phyloP scores from a whole-genome alignment of 2,113 vertebrate species.

The Coptodon bakossiorum region DNA sequence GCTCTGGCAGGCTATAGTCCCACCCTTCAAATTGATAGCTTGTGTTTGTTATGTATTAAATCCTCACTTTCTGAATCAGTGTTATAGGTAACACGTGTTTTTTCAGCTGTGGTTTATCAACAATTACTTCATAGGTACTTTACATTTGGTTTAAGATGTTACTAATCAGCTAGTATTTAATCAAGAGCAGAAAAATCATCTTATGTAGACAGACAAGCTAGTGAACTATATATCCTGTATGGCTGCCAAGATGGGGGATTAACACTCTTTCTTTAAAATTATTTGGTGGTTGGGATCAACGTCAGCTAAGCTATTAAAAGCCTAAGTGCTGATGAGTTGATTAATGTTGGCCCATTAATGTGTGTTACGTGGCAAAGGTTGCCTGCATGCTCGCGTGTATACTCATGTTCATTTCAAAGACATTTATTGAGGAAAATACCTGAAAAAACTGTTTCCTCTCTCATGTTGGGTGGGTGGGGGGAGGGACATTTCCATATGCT shows the following conservation, averaged over 20 bases:
- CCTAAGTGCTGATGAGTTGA: background rate
- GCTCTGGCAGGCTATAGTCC: background rate
- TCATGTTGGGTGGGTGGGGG: accelerated
- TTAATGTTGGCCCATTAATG: background rate
- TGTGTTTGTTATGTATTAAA: background rate
- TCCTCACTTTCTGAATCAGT: background rate
- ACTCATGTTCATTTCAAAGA: background rate
- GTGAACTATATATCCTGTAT: constrained; percentile 11
- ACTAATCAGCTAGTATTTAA: constrained; percentile 15
- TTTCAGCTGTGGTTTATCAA: background rate
- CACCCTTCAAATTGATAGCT: background rate
- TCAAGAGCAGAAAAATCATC: background rate
- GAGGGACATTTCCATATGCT: background rate
- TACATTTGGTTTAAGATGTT: background rate
- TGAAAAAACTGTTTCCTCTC: background rate
- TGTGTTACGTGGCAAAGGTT: background rate
- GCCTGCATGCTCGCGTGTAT: accelerated
- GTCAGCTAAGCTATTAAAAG: constrained; percentile 19
- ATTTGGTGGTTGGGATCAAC: constrained; percentile 9
- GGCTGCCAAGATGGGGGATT: constrained; percentile 46
- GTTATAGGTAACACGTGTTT: background rate
- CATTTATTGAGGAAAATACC: background rate
- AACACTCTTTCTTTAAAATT: constrained; percentile 45
- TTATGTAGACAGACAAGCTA: constrained; percentile 3
- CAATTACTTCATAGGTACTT: background rate